phyloP scores from a whole-genome alignment of 2,797 vertebrate genomes.

The Falco concolor region DNA sequence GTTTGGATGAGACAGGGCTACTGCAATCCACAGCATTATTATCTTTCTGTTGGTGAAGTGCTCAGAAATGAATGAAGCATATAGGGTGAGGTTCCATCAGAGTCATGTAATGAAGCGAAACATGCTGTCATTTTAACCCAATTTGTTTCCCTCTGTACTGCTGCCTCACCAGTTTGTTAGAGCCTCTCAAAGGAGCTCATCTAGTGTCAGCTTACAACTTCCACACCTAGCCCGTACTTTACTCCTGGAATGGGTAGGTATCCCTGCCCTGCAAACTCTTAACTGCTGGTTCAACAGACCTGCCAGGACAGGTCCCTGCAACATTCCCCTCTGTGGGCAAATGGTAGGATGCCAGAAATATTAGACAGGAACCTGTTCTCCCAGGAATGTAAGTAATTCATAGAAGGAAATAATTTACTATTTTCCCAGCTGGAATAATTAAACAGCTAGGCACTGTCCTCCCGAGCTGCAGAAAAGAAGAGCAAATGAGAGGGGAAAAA shows the following conservation, averaged over 20 bases:
- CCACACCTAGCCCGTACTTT: conserved; percentile 49
- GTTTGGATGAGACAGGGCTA: conserved; percentile 48
- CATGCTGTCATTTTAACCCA: conserved; percentile 56
- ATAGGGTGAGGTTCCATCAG: conserved; percentile 41
- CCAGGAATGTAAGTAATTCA: conserved; percentile 75
- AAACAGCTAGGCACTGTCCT: conserved; percentile 39
- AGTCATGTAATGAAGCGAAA: conserved; percentile 53
- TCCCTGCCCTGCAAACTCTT: conserved; percentile 68
- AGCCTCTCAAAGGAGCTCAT: conserved; percentile 61
- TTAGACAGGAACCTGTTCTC: conserved; percentile 79
- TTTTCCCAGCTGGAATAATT: conserved; percentile 61
- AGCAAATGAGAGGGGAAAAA: neutral
- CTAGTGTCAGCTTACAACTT: conserved; percentile 55
- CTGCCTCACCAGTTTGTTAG: conserved; percentile 60
- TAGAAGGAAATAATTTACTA: conserved; percentile 73
- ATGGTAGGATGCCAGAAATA: conserved; percentile 66
- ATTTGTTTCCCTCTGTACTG: conserved; percentile 63
- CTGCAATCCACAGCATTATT: conserved; percentile 54
- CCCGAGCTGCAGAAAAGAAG: neutral
- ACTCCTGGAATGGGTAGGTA: conserved; percentile 49
- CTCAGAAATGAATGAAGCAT: conserved; percentile 60
- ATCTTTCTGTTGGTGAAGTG: conserved; percentile 41
- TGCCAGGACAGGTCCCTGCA: conserved; percentile 75
- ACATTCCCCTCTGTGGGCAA: conserved; percentile 65
- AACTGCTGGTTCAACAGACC: conserved; percentile 70